phyloP scores from a whole-genome alignment of 2,888 invertebrate genomes.

The Cancer borealis region DNA sequence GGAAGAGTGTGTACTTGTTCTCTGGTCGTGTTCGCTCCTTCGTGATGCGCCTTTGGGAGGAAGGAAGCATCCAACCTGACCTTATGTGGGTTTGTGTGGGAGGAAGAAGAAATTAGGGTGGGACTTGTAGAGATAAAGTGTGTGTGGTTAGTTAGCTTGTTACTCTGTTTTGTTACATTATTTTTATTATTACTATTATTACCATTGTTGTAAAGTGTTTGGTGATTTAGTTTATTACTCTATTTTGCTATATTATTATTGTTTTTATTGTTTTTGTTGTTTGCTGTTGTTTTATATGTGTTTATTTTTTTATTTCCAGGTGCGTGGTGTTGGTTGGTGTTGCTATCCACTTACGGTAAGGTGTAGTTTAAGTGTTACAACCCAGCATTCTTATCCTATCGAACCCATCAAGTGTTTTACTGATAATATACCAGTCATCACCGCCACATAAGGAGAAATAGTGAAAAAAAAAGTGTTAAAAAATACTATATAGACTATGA shows the following conservation, averaged over 20 bases:
- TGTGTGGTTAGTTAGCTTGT: background rate
- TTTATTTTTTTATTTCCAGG: constrained; percentile 1
- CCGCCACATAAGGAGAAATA: background rate
- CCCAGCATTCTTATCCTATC: background rate
- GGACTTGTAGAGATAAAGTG: background rate
- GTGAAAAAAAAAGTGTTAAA: background rate
- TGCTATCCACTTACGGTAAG: background rate
- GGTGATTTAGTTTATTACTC: no score
- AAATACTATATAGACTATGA: background rate
- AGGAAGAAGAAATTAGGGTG: background rate
- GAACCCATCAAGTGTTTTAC: background rate
- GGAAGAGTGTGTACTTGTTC: background rate
- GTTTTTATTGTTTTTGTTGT: background rate
- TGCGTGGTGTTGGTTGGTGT: background rate
- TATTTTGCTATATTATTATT: background rate
- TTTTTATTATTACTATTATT: background rate
- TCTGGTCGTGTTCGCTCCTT: background rate
- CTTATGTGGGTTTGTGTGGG: background rate
- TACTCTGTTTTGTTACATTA: background rate
- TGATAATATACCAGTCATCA: background rate
- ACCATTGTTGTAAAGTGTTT: background rate
- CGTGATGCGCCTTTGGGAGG: background rate
- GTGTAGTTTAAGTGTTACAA: background rate
- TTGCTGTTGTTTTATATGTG: background rate
- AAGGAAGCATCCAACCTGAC: background rate